These are phyloP conservation scores for Delphinapterus leucas DNA, from an alignment of 2,113 vertebrate species.

Conservation along the genomic window DNA sequence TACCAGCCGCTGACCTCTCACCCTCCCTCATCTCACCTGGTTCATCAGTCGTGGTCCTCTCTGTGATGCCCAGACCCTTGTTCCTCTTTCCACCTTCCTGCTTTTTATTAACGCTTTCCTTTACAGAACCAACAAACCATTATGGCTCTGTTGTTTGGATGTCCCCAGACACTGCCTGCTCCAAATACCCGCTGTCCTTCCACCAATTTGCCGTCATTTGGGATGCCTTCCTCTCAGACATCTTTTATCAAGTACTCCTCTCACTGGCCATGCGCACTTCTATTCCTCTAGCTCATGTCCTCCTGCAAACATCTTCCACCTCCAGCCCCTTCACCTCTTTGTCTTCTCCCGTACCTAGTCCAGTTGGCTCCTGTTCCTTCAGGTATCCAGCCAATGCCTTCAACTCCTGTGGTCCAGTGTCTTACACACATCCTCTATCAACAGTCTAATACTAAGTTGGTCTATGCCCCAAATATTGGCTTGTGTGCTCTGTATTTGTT, in stretches of 20 bases:
- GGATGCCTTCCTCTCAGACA: background rate
- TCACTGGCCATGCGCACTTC: background rate
- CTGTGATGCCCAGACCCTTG: rapidly evolving
- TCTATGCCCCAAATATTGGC: background rate
- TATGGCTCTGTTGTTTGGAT: background rate
- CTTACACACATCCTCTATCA: background rate
- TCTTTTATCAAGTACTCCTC: background rate
- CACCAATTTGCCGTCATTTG: no score
- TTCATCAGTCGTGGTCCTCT: background rate
- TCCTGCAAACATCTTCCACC: background rate
- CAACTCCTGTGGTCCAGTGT: rapidly evolving
- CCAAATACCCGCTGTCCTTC: rapidly evolving
- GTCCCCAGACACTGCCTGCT: background rate
- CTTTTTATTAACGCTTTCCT: background rate
- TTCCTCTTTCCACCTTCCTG: background rate
- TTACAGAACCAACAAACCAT: background rate
- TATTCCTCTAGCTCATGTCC: no score
- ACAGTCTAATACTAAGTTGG: background rate
- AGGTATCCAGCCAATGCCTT: background rate
- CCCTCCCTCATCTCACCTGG: background rate
- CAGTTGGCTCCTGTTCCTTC: background rate
- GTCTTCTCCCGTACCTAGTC: rapidly evolving
- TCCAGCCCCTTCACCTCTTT: background rate
- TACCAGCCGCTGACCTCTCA: rapidly evolving
- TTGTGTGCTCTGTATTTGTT: background rate